Evolutionary conservation across 2,797 vertebrate species (phyloP), one percentile per base, ranked within the genome.

Genomic region (Halcyon leucocephala): DNA sequence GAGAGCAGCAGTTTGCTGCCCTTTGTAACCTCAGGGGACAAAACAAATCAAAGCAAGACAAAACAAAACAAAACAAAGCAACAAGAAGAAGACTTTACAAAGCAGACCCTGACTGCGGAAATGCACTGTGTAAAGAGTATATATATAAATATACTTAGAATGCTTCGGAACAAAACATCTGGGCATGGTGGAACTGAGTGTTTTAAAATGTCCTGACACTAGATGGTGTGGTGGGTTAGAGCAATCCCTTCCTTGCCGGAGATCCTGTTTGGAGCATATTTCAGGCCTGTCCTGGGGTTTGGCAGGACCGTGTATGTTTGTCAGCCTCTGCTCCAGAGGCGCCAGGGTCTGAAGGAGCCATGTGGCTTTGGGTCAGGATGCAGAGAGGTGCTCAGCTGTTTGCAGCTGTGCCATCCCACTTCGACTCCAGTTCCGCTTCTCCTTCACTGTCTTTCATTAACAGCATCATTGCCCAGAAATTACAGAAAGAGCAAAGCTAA

Each of bases 141-240:
- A 0, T 48, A 48, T 22, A 48, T 22, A 48, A 1, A 5, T 26
- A 0, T 11, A 0, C 7, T 35, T 1, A n/a, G 71, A 48, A n/a
- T 33, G 33, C 28, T 79, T 29, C 4, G 39, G 70, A 52, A 29
- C 6, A 17, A 14, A 5, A 29, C 2, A 1, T 1, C 0, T 3
- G 10, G 10, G n/a, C 13, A 0, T 7, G 8, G 37, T 37, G 28
- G 16, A 57, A 3, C 2, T 0, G 28, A 2, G 35, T 86, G 95
- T 71, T 89, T 87, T 86, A 9, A 89, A 79, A 33, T 19, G 44
- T 66, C 49, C 81, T 64, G 85, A 71, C 96, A 73, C 95, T 97
- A 97, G 96, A 66, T 96, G 96, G 95, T 61, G 95, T 12, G 55
- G 66, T 93, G 82, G 71, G 76, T 89, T 54, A 96, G 84, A 78